Base-by-base conservation (phyloP, 1,140 invertebrate species). In the Drosophila pseudoananassae region DNA sequence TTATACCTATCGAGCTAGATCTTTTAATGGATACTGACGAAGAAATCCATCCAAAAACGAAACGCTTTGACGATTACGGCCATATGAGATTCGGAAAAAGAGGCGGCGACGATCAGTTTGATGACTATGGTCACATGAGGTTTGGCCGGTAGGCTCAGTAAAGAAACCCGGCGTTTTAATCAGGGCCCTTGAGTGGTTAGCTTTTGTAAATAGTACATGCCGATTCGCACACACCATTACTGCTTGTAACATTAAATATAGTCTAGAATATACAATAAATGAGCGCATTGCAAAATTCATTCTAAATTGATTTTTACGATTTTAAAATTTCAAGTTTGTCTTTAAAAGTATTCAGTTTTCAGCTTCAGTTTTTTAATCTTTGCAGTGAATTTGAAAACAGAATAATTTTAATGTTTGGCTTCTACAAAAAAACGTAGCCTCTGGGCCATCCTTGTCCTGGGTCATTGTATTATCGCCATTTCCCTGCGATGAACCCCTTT, bases 81-180 rank as follows among this genome's bases (percentile, higher is more conserved):
- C 94, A 95, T 78, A 93, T 94, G 91, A 81, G 94, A 70, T 95
- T 94, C 75, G 94, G 94, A 0, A 94, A 94, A 80, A 91, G 93
- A 12, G 90, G 91, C 9, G 76, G 76, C n/a, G 91, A 92, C 54
- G 91, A 93, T 59, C 79, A 93, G 36, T 94, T 93, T 71, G 93
- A 94, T 63, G 94, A 95, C 68, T 95, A 95, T 63, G 94, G 94
- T 6, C 94, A 95, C 74, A 93, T 95, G 93, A 87, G 94, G 73
- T 95, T 95, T 64, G 94, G 94, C 17, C 63, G 75, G 15, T 91
- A 92, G 71, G 66, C 29, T 38, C 8, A 38, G 40, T 25, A 15
- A 38, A 10, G 15, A 9, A n/a, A 43, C 5, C 5, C 6, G 40
- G n/a, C n/a, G 7, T 43, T 7, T 14, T 5, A 4, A 10, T 49